These are phyloP conservation scores for Anoplophora glabripennis DNA, from an alignment of 1,140 invertebrate species.

Conservation along the genomic window DNA sequence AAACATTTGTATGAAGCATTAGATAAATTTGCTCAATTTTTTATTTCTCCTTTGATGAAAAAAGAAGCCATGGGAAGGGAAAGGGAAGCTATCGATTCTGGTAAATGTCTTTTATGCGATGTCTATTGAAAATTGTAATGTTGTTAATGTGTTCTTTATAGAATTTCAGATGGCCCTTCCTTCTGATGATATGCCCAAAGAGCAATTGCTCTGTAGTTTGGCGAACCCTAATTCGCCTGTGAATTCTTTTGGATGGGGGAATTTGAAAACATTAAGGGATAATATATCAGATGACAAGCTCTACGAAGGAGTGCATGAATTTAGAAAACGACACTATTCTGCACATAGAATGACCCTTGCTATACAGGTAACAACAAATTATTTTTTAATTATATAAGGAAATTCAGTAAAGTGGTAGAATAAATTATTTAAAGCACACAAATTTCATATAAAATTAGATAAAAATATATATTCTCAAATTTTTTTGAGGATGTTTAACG, in stretches of 20 bases:
- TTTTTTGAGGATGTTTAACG: no score
- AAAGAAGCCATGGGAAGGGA: constrained; percentile 84
- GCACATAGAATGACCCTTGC: constrained; percentile 86
- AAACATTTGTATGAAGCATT: constrained; percentile 70
- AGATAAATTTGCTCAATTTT: constrained; percentile 89
- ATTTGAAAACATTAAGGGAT: constrained; percentile 71
- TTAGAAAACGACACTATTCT: constrained; percentile 79
- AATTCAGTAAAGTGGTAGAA: no score
- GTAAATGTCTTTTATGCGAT: constrained; percentile 46
- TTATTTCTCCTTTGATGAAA: constrained; percentile 83
- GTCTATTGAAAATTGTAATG: constrained; percentile 8
- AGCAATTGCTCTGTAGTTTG: constrained; percentile 70
- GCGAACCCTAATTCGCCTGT: constrained; percentile 70
- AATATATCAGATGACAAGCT: constrained; percentile 64
- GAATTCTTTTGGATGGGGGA: constrained; percentile 82
- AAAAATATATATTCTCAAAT: no score
- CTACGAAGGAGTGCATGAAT: constrained; percentile 69
- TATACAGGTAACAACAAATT: constrained; percentile 60
- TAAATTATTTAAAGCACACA: no score
- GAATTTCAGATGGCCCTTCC: constrained; percentile 74
- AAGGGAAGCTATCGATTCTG: constrained; percentile 89
- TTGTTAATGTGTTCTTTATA: no score
- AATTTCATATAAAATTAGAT: no score
- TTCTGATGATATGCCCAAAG: constrained; percentile 64
- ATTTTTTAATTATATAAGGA: no score